phyloP scores from a whole-genome alignment of 2,888 invertebrate species.

The Orgyia antiqua region DNA sequence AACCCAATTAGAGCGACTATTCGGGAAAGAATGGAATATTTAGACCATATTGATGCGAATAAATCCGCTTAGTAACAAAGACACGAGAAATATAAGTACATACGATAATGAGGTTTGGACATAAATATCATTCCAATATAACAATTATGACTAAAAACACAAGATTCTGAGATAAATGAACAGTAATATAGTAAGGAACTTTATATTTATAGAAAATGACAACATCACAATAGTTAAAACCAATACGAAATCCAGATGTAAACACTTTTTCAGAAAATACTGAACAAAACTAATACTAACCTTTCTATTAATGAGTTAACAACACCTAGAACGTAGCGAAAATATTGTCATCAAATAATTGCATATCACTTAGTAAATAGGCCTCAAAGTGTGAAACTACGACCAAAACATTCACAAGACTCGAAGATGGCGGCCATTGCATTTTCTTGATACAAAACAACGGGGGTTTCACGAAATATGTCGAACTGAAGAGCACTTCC shows the following conservation, averaged over 20 bases:
- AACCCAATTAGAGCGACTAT: too few relatives aligned
- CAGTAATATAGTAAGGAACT: conserved; percentile 25
- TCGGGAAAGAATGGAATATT: too few relatives aligned
- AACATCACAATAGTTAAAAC: conserved; percentile 77
- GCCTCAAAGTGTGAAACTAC: conserved; percentile 72
- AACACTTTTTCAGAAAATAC: conserved; percentile 80
- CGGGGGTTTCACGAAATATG: conserved; percentile 74
- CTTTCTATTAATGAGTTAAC: conserved; percentile 49
- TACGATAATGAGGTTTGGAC: conserved; percentile 67
- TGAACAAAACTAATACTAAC: conserved; percentile 54
- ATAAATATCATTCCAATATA: conserved; percentile 36
- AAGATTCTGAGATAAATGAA: conserved; percentile 16
- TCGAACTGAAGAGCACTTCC: conserved; percentile 56
- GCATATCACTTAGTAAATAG: conserved; percentile 66
- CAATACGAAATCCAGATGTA: conserved; percentile 84
- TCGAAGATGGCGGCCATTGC: conserved; percentile 92
- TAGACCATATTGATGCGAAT: conserved; percentile 22
- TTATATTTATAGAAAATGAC: conserved; percentile 58
- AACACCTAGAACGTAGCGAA: conserved; percentile 61
- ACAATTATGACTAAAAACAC: conserved; percentile 33
- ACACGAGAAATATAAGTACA: conserved; percentile 53
- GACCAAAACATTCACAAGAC: conserved; percentile 88
- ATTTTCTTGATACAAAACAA: conserved; percentile 88
- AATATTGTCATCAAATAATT: conserved; percentile 64
- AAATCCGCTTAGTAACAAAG: conserved; percentile 64